Evolutionary conservation across 2,797 vertebrate species (phyloP).

Genomic region (Lacerta agilis): DNA sequence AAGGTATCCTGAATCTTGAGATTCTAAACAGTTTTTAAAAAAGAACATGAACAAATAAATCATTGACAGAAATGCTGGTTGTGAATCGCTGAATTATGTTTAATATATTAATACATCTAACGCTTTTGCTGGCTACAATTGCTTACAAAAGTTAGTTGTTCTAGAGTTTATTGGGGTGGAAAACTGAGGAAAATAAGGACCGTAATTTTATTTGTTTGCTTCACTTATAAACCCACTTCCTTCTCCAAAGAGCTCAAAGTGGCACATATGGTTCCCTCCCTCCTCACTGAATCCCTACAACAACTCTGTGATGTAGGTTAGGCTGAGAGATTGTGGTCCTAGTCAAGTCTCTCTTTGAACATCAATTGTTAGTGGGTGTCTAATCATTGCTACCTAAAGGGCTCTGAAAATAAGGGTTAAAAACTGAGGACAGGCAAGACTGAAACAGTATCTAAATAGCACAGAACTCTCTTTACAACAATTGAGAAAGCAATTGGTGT

Average conservation of each 20-base stretch:
- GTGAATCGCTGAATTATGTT: background rate
- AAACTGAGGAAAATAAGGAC: background rate
- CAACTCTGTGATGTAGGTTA: too few relatives aligned
- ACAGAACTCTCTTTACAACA: background rate
- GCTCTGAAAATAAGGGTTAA: background rate
- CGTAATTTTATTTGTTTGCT: background rate
- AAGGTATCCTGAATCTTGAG: constrained; percentile 95
- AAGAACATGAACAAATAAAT: background rate
- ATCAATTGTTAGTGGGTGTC: background rate
- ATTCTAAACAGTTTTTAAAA: constrained; percentile 82
- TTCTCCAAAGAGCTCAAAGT: too few relatives aligned
- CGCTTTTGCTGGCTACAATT: background rate
- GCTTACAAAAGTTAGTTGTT: background rate
- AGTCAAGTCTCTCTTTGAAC: background rate
- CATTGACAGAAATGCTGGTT: background rate
- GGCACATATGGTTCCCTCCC: too few relatives aligned
- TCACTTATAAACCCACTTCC: too few relatives aligned
- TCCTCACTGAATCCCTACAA: too few relatives aligned
- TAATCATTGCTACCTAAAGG: background rate
- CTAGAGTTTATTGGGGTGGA: background rate
- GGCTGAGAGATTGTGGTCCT: too few relatives aligned
- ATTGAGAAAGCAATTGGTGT: background rate
- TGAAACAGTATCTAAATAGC: background rate
- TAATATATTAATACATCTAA: too few relatives aligned
- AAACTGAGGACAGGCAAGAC: background rate